Evolutionary conservation across 2,797 vertebrate genomes (phyloP).

Genomic region (Macropus fuliginosus): DNA sequence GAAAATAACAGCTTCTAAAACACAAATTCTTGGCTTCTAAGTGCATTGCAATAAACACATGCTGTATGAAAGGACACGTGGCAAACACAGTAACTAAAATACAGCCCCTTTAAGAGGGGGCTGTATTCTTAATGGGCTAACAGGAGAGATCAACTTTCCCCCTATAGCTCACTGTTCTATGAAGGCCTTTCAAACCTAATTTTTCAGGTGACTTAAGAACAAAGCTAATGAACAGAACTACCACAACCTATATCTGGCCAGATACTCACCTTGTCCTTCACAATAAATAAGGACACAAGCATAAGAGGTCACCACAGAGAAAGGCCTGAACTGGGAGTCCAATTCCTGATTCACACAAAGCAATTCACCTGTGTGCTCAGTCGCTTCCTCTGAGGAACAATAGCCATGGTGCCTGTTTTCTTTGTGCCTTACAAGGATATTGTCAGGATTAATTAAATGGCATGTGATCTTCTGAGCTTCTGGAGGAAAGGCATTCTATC

Average conservation of each 20-base stretch:
- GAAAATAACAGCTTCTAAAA: constrained; percentile 71
- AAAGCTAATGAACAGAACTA: background rate
- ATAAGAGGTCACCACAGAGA: background rate
- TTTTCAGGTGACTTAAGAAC: background rate
- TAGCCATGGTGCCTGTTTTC: background rate
- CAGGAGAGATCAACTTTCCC: background rate
- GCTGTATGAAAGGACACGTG: background rate
- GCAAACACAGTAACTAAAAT: background rate
- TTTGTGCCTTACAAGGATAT: constrained; percentile 25
- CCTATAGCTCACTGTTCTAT: background rate
- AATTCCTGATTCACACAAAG: background rate
- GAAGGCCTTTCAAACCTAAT: background rate
- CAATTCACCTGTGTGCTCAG: background rate
- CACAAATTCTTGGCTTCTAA: constrained; percentile 56
- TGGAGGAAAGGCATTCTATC: background rate
- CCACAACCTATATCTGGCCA: background rate
- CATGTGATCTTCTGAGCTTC: background rate
- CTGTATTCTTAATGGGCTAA: background rate
- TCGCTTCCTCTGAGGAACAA: background rate
- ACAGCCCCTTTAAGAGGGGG: background rate
- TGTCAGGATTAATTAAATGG: background rate
- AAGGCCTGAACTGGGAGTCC: background rate
- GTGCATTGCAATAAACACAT: constrained; percentile 17
- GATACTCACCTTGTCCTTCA: background rate
- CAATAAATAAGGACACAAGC: background rate